Conservation (phyloP, 92 coral and sea anemone species). For the Actinostola sp. region DNA sequence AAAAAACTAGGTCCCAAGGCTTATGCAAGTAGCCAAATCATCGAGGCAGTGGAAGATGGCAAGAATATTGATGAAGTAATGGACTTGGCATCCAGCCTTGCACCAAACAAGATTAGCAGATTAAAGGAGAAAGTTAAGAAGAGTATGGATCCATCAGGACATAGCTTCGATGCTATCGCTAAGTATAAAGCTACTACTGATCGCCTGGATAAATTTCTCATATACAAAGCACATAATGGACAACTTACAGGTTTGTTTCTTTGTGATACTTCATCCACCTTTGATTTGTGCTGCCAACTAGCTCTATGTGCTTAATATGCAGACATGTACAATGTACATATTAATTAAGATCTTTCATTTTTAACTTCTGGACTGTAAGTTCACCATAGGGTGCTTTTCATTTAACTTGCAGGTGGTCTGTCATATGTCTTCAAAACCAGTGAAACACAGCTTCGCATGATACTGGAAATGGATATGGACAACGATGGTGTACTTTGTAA, state of each 20-base stretch:
- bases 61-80: conserved; percentile 48
- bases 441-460: conserved; percentile 51
- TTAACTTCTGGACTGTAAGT: background rate
- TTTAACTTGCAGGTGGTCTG: conserved; percentile 37
- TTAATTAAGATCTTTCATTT: background rate
- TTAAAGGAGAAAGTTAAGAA: conserved; percentile 47
- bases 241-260: conserved; percentile 15
- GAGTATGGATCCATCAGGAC: conserved; percentile 53
- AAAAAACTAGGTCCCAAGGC: conserved; percentile 57
- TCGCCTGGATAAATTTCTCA: conserved; percentile 53
- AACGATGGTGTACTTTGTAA: conserved; percentile 37
- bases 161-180: conserved; percentile 64
- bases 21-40: conserved; percentile 52
- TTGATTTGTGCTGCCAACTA: background rate
- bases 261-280: background rate
- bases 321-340: background rate
- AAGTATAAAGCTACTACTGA: conserved; percentile 50
- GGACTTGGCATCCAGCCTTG: conserved; percentile 47
- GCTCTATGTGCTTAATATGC: background rate
- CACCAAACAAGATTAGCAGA: conserved; percentile 30
- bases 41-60: conserved; percentile 48
- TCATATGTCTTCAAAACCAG: conserved; percentile 59
- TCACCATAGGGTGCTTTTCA: no score
- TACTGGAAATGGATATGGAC: conserved; percentile 58
- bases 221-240: conserved; percentile 60